Evolutionary conservation across 1,140 invertebrate species (phyloP).

Genomic region (Leptopilina boulardi): DNA sequence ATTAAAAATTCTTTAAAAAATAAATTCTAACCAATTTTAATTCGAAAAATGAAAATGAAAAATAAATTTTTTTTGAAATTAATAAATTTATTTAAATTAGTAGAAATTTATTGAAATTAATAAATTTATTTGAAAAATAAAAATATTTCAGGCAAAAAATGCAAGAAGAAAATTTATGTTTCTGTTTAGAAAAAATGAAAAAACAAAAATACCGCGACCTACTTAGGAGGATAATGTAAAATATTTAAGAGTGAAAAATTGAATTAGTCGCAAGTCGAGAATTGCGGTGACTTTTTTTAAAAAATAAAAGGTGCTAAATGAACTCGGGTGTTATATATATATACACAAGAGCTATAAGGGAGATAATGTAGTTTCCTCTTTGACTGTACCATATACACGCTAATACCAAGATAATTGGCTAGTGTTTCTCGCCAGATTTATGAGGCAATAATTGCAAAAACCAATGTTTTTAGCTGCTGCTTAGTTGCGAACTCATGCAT

Average conservation of each 20-base stretch:
- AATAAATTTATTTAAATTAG: too few species aligned
- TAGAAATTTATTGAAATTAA: too few species aligned
- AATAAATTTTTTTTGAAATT: too few species aligned
- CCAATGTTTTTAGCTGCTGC: slow-evolving; percentile 51
- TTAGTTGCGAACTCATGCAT: slow-evolving; percentile 28
- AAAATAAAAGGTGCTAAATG: slow-evolving; percentile 3
- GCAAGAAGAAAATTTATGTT: too few species aligned
- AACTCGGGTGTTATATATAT: background rate
- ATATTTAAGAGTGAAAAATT: background rate
- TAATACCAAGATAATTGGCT: slow-evolving; percentile 61
- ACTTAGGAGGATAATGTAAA: background rate
- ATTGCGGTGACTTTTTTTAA: background rate
- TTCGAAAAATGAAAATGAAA: too few species aligned
- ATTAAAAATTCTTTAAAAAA: too few species aligned
- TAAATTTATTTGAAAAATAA: too few species aligned
- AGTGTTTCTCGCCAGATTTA: slow-evolving; percentile 59
- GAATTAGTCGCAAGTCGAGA: background rate
- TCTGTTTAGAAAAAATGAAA: background rate
- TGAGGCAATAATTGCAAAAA: slow-evolving; percentile 63
- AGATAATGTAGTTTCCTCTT: background rate
- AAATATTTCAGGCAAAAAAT: too few species aligned
- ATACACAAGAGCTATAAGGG: background rate
- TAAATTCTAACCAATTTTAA: too few species aligned
- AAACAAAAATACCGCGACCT: background rate
- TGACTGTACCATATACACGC: slow-evolving; percentile 38